Percentiles rank a stretch among this genome's conserved stretches.
These are phyloP conservation scores for Cremastobaeus sp. DNA, from an alignment of 2,888 invertebrate species.

Conservation along the genomic window DNA sequence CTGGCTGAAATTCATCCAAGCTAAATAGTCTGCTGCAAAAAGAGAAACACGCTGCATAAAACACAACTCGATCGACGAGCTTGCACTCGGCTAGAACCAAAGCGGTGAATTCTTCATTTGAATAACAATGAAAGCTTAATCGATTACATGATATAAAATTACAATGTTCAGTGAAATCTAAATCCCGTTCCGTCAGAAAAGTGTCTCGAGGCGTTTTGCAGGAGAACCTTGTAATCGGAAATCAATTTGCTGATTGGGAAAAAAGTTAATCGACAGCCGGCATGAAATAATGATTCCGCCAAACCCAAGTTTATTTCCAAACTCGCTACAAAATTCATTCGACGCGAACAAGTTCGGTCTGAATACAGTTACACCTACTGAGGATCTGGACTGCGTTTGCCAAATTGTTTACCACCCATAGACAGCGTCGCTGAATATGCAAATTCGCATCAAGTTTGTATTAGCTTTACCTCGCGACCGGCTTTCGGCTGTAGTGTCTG, in stretches of 20 bases:
- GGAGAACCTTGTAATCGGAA: no score
- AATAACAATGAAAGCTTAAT: slow-evolving; percentile 17
- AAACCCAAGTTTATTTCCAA: slow-evolving; percentile 29
- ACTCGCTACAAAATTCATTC: background rate
- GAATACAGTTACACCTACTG: slow-evolving; percentile 29
- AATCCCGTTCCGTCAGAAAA: no score
- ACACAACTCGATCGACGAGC: slow-evolving; percentile 13
- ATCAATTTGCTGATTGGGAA: no score
- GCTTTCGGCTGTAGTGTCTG: slow-evolving; percentile 12
- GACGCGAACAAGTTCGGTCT: slow-evolving; percentile 27
- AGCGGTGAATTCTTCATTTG: slow-evolving; percentile 15
- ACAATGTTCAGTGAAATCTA: no score
- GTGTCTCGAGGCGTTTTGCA: no score
- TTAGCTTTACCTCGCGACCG: slow-evolving; percentile 9
- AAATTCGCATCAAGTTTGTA: slow-evolving; percentile 28
- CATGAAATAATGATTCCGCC: no score
- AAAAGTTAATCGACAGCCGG: no score
- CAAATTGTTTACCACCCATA: slow-evolving; percentile 34
- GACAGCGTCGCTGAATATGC: slow-evolving; percentile 27
- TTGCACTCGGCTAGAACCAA: background rate
- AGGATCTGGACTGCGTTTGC: slow-evolving; percentile 17
- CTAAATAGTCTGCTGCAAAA: slow-evolving; percentile 33
- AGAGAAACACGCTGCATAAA: slow-evolving; percentile 23
- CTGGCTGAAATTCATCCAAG: slow-evolving; percentile 48
- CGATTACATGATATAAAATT: background rate